Conservation (phyloP, 2,888 invertebrate species). For the Ichneumon xanthorius region DNA sequence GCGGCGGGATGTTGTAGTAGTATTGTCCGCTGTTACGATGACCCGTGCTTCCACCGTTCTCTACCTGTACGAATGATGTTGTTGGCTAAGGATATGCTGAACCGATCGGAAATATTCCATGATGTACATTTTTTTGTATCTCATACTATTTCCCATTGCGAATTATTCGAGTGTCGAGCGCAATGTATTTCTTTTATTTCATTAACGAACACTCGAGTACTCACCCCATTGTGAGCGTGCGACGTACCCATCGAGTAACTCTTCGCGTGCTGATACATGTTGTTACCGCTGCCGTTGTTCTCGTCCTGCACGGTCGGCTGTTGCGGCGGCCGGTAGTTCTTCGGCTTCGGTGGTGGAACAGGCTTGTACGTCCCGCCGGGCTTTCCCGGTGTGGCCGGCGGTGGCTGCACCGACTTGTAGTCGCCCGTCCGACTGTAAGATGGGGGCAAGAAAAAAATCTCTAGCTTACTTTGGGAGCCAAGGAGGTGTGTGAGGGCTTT, state of each 20-base stretch:
- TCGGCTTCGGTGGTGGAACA: constrained; percentile 96
- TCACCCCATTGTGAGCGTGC: constrained; percentile 86
- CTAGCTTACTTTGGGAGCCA: constrained; percentile 77
- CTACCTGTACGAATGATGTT: constrained; percentile 77
- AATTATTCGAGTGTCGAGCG: background rate
- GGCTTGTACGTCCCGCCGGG: constrained; percentile 90
- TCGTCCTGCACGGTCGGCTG: constrained; percentile 81
- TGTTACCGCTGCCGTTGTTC: constrained; percentile 79
- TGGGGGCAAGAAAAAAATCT: constrained; percentile 62
- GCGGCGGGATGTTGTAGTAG: constrained; percentile 85
- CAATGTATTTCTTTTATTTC: background rate
- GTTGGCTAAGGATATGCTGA: constrained; percentile 64
- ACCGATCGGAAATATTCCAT: constrained; percentile 61
- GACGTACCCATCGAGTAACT: constrained; percentile 85
- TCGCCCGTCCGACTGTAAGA: constrained; percentile 81
- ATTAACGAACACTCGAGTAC: constrained; percentile 43
- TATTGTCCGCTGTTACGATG: constrained; percentile 86
- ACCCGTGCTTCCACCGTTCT: constrained; percentile 85
- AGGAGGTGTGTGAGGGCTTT: constrained; percentile 68
- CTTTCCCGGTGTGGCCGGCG: constrained; percentile 78
- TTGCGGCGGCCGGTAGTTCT: constrained; percentile 93
- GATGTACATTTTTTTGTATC: constrained; percentile 36
- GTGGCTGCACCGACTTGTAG: constrained; percentile 82
- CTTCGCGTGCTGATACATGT: constrained; percentile 85
- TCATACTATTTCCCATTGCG: background rate